Conservation (phyloP, 1,140 invertebrate species). For the Bacillus rossius region DNA sequence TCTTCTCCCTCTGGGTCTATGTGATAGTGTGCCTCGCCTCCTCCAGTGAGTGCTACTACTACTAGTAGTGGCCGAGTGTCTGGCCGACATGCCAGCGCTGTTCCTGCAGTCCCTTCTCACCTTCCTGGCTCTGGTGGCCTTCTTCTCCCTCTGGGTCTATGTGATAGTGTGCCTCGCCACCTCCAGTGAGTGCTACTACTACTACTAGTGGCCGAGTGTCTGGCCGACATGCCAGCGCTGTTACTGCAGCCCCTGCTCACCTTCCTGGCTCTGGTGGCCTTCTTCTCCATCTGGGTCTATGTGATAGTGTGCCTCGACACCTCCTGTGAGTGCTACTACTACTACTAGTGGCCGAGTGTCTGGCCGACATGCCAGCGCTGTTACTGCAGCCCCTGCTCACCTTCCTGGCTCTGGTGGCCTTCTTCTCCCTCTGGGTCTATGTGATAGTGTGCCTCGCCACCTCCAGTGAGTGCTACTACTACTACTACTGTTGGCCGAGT, state of each 20-base stretch:
- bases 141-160: slow-evolving; percentile 80
- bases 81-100: slow-evolving; percentile 74
- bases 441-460: slow-evolving; percentile 68
- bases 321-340: slow-evolving; percentile 62
- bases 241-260: slow-evolving; percentile 85
- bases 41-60: slow-evolving; percentile 62
- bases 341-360: no score
- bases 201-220: no score
- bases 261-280: slow-evolving; percentile 68
- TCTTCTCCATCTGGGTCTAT: slow-evolving; percentile 80
- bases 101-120: slow-evolving; percentile 85
- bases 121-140: slow-evolving; percentile 68
- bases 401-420: slow-evolving; percentile 68
- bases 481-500: no score
- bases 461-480: slow-evolving; percentile 62
- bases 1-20: slow-evolving; percentile 80
- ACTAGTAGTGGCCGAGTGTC: no score
- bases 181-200: slow-evolving; percentile 62
- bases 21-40: slow-evolving; percentile 68
- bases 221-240: slow-evolving; percentile 74
- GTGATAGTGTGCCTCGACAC: slow-evolving; percentile 68
- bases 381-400: slow-evolving; percentile 85
- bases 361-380: slow-evolving; percentile 74
- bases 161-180: slow-evolving; percentile 68
- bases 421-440: slow-evolving; percentile 80